Conservation (phyloP, 2,113 vertebrate species). For the Microcebus griseorufus region DNA sequence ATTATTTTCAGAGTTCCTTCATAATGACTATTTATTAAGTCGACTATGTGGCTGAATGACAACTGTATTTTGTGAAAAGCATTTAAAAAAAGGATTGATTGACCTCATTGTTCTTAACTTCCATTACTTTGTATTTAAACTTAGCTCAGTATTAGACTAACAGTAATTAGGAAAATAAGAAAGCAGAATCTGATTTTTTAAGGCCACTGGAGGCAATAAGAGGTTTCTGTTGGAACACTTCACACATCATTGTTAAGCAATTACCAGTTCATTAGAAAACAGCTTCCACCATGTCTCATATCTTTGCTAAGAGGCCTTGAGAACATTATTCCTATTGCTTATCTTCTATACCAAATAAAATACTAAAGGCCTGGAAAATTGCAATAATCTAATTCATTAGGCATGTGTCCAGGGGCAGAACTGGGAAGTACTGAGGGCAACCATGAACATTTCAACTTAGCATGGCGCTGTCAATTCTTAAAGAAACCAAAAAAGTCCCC, state of each 20-base stretch:
- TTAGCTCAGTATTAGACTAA: background rate
- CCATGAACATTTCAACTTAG: background rate
- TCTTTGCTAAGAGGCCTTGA: constrained; percentile 19
- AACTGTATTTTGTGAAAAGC: background rate
- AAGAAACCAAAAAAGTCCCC: background rate
- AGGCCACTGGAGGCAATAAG: background rate
- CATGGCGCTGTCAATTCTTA: background rate
- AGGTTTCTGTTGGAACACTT: background rate
- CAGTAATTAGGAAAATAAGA: background rate
- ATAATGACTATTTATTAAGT: background rate
- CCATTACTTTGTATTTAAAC: background rate
- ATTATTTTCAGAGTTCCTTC: background rate
- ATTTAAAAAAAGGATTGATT: background rate
- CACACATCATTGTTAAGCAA: background rate
- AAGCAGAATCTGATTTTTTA: background rate
- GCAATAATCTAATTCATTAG: background rate
- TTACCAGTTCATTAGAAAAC: background rate
- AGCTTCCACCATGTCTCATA: background rate
- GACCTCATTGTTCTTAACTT: background rate
- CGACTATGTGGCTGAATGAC: background rate
- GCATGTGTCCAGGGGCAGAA: background rate
- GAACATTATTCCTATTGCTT: background rate
- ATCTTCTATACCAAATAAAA: background rate
- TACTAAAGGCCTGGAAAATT: background rate
- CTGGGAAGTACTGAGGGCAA: background rate